A percentile compares a stretch with the other conserved stretches of the same genome.
phyloP scores from a whole-genome alignment of 2,888 invertebrate genomes.

The Hyppa rectilinea region DNA sequence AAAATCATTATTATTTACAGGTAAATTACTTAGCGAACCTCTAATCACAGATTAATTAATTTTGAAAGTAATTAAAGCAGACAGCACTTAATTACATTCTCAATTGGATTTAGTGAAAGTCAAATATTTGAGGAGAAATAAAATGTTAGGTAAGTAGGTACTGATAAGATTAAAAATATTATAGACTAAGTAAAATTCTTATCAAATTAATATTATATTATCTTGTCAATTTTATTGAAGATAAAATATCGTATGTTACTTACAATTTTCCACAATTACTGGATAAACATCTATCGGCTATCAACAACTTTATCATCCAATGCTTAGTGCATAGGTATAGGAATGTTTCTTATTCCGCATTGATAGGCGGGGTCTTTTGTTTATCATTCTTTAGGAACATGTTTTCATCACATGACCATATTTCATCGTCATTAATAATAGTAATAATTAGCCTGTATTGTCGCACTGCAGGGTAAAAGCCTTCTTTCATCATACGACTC shows the following conservation, averaged over 20 bases:
- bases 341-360: slow-evolving; percentile 29
- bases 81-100: slow-evolving; percentile 31
- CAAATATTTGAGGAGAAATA: slow-evolving; percentile 26
- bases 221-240: slow-evolving; percentile 45
- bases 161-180: slow-evolving; percentile 26
- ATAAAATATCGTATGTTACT: slow-evolving; percentile 41
- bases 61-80: slow-evolving; percentile 35
- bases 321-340: slow-evolving; percentile 8
- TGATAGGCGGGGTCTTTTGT: slow-evolving; percentile 27
- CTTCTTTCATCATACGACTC: background rate
- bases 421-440: background rate
- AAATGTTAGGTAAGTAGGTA: slow-evolving; percentile 10
- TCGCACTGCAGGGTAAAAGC: background rate
- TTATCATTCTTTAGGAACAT: background rate
- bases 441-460: background rate
- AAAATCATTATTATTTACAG: slow-evolving; percentile 47
- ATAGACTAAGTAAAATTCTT: slow-evolving; percentile 31
- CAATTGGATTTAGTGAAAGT: slow-evolving; percentile 35
- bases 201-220: slow-evolving; percentile 36
- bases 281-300: slow-evolving; percentile 41
- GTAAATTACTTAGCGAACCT: slow-evolving; percentile 26
- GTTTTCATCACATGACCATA: background rate
- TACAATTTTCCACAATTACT: slow-evolving; percentile 50
- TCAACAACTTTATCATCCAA: slow-evolving; percentile 32
- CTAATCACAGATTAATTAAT: slow-evolving; percentile 33